Evolutionary conservation across 2,888 invertebrate species (phyloP).

Genomic region (Dryococelus australis): DNA sequence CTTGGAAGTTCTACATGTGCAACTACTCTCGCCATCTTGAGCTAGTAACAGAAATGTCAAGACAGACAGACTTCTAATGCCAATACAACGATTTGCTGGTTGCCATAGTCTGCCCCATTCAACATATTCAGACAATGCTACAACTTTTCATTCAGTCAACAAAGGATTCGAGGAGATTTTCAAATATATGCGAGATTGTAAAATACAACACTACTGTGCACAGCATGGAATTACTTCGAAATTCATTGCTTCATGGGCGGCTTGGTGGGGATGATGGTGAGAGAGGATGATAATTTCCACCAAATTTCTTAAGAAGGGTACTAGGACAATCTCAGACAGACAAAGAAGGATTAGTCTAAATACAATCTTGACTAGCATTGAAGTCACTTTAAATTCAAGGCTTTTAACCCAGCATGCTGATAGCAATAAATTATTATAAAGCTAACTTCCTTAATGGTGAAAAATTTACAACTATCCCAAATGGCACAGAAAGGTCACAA

Average conservation of each 20-base stretch:
- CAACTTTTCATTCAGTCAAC: neutral
- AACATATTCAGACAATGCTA: neutral
- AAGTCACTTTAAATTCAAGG: no score
- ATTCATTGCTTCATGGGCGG: neutral
- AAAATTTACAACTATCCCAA: no score
- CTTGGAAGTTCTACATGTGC: constrained; percentile 29
- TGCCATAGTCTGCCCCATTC: neutral
- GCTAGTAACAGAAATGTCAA: neutral
- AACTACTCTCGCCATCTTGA: neutral
- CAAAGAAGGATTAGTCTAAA: no score
- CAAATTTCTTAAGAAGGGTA: neutral
- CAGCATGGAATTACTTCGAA: neutral
- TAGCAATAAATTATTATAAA: no score
- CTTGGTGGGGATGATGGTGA: constrained; percentile 28
- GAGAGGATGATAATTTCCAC: constrained; percentile 6
- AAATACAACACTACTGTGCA: neutral
- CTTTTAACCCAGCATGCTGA: no score
- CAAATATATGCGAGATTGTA: neutral
- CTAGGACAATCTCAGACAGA: neutral
- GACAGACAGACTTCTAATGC: neutral
- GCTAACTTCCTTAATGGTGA: no score
- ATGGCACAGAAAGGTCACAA: no score
- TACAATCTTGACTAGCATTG: no score
- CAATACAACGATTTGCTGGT: neutral
- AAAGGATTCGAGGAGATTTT: neutral